Percentiles rank a stretch among this genome's conserved stretches.
Evolutionary conservation across 2,113 vertebrate species (phyloP).

Genomic region (Muntiacus reevesi): DNA sequence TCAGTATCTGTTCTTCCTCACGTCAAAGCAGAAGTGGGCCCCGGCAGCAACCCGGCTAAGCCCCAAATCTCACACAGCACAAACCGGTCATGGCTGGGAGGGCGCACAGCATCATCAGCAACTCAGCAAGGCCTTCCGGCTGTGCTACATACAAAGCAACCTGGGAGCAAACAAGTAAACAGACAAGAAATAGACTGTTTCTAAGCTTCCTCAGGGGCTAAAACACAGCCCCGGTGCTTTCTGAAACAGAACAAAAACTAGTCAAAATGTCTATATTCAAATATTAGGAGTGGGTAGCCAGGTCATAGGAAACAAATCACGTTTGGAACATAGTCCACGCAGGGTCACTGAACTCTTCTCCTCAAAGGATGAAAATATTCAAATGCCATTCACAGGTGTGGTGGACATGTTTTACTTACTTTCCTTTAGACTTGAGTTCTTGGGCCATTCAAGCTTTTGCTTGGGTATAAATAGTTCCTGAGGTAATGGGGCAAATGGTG

Average conservation of each 20-base stretch:
- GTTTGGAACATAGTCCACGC: neutral
- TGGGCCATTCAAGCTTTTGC: neutral
- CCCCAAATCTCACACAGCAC: neutral
- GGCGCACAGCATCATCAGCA: no score
- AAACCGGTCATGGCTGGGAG: neutral
- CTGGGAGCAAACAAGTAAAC: neutral
- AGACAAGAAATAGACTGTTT: neutral
- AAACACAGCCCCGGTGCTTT: neutral
- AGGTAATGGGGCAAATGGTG: neutral
- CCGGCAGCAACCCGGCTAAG: neutral
- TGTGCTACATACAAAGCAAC: neutral
- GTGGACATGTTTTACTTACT: neutral
- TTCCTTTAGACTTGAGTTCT: neutral
- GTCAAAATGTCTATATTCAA: neutral
- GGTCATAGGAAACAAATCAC: neutral
- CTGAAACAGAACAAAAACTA: neutral
- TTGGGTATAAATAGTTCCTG: neutral
- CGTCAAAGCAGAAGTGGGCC: neutral
- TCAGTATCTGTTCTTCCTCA: neutral
- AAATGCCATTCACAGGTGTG: neutral
- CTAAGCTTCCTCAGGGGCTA: neutral
- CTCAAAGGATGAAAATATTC: neutral
- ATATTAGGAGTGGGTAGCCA: neutral
- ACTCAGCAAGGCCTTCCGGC: neutral
- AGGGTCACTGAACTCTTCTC: neutral